These are phyloP conservation scores for Drosophila mercatorum DNA, from an alignment of 2,888 invertebrate genomes.

Conservation along the genomic window DNA sequence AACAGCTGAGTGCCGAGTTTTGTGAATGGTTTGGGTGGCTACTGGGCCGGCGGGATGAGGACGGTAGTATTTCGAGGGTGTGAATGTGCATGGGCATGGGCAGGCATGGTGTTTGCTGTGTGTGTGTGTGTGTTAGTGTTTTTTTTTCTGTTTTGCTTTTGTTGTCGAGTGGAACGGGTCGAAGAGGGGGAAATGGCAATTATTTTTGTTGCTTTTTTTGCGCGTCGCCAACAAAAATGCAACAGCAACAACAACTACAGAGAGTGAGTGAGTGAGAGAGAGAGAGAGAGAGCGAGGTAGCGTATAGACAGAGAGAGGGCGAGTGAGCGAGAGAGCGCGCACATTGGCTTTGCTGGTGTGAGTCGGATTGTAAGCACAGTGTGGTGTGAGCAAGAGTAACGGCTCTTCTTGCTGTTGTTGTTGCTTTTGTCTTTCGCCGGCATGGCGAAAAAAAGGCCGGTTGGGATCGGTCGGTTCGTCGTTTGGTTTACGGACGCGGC, in stretches of 20 bases:
- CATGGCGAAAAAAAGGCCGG: slow-evolving; percentile 76
- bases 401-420: slow-evolving; percentile 46
- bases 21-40: slow-evolving; percentile 69
- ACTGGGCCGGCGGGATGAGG: slow-evolving; percentile 28
- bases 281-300: neutral
- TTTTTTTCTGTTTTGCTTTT: neutral
- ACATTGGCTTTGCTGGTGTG: slow-evolving; percentile 27
- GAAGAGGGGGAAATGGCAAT: slow-evolving; percentile 55
- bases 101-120: slow-evolving; percentile 6
- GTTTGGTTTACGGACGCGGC: slow-evolving; percentile 19
- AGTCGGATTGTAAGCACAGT: slow-evolving; percentile 17
- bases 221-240: slow-evolving; percentile 63
- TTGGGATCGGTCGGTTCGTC: slow-evolving; percentile 61
- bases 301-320: neutral
- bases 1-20: slow-evolving; percentile 78
- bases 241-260: slow-evolving; percentile 41
- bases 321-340: slow-evolving; percentile 27
- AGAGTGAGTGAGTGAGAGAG: neutral
- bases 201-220: slow-evolving; percentile 77
- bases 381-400: slow-evolving; percentile 17
- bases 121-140: neutral
- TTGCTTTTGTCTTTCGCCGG: slow-evolving; percentile 74
- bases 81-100: slow-evolving; percentile 29
- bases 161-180: neutral
- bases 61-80: slow-evolving; percentile 4